Conservation (phyloP, 2,113 vertebrate species). For the Campylomormyrus numenius region DNA sequence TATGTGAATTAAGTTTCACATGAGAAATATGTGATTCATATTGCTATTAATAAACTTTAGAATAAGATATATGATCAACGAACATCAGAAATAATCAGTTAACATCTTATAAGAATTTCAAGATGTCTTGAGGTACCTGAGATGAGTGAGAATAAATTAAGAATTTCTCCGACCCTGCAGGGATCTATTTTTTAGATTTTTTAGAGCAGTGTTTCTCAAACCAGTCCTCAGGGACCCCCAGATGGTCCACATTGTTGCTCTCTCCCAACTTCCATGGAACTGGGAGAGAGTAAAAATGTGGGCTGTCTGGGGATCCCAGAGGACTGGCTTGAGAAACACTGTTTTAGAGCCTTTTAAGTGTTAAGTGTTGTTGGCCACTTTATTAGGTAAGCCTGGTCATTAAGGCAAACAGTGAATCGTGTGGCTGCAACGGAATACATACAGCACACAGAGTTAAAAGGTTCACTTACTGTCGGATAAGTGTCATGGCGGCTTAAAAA, state of each 20-base stretch:
- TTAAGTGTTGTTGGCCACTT: not conserved
- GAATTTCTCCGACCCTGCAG: not conserved
- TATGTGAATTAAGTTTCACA: not conserved
- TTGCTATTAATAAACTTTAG: not conserved
- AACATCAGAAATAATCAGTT: not conserved
- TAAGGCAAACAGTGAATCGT: not conserved
- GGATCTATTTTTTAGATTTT: not conserved
- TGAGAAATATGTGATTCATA: not conserved
- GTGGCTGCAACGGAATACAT: not conserved
- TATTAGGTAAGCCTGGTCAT: not conserved
- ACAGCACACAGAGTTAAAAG: not conserved
- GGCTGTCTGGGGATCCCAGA: not conserved
- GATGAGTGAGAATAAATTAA: not conserved
- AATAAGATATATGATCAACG: not conserved
- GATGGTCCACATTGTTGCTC: not conserved
- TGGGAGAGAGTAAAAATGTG: not conserved
- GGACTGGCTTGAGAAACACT: not conserved
- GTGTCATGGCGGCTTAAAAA: not conserved
- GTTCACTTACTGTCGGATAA: not conserved
- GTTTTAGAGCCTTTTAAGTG: not conserved
- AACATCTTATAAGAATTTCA: not conserved
- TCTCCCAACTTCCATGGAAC: not conserved
- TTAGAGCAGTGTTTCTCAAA: not conserved
- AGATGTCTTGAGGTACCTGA: not conserved
- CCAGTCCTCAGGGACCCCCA: not conserved